Percentiles rank a stretch among this genome's conserved stretches.
These are phyloP conservation scores for Cryptus armator DNA, from an alignment of 2,888 invertebrate species.

Conservation along the genomic window DNA sequence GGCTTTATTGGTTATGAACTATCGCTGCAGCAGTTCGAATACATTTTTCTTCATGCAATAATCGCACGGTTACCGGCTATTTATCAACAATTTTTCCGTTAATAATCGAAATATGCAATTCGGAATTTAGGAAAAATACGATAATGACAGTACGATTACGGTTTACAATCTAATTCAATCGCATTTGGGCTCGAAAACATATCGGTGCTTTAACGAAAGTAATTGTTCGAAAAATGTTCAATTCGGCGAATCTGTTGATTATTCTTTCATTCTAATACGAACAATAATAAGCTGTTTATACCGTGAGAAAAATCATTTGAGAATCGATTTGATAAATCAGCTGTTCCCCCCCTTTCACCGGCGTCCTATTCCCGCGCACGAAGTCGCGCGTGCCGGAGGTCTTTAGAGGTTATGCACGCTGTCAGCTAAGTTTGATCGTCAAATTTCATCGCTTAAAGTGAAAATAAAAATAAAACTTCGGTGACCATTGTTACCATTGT, in stretches of 20 bases:
- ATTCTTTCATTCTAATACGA: neutral
- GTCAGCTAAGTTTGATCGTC: neutral
- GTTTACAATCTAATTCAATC: too few relatives aligned
- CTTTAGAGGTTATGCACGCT: neutral
- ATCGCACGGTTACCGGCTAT: too few relatives aligned
- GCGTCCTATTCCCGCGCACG: neutral
- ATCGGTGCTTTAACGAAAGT: too few relatives aligned
- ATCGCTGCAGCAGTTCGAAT: neutral
- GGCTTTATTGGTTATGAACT: slow-evolving; percentile 15
- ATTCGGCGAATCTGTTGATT: neutral
- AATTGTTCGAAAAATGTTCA: neutral
- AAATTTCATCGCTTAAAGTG: neutral
- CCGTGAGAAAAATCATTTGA: neutral
- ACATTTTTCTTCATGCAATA: too few relatives aligned
- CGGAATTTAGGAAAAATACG: too few relatives aligned
- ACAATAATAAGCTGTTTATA: neutral
- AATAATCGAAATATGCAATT: too few relatives aligned
- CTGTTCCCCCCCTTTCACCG: neutral
- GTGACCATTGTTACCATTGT: too few relatives aligned
- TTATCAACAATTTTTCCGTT: too few relatives aligned
- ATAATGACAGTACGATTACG: too few relatives aligned
- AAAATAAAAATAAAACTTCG: neutral
- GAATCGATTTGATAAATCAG: slow-evolving; percentile 13
- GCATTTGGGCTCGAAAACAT: too few relatives aligned
- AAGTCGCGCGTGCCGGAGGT: slow-evolving; percentile 11